phyloP scores from a whole-genome alignment of 2,797 vertebrate species.

The Rousettus madagascariensis region DNA sequence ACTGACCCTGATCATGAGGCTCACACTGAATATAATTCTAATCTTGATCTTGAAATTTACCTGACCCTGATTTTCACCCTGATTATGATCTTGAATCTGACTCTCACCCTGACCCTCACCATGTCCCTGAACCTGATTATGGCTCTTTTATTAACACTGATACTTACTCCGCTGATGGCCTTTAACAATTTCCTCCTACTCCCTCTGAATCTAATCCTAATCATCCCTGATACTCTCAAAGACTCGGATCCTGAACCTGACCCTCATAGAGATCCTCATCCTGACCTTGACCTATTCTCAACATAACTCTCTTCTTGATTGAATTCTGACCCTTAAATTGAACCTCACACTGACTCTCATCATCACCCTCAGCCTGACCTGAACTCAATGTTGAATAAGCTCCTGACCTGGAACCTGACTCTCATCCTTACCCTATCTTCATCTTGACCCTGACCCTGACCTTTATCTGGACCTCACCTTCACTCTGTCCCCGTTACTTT shows the following conservation, averaged over 20 bases:
- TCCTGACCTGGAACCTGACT: background rate
- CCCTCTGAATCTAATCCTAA: background rate
- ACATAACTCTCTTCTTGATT: too few relatives aligned
- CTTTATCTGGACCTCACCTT: too few relatives aligned
- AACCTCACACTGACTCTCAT: background rate
- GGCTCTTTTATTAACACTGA: background rate
- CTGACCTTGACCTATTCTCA: background rate
- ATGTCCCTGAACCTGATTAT: background rate
- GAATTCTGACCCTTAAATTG: background rate
- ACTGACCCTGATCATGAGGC: background rate
- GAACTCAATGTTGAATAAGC: too few relatives aligned
- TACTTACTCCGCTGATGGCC: background rate
- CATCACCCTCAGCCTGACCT: too few relatives aligned
- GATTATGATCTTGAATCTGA: background rate
- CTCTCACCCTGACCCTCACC: background rate
- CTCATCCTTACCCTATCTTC: background rate
- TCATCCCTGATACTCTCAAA: background rate
- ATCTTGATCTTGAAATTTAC: background rate
- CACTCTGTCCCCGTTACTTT: too few relatives aligned
- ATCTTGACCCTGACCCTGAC: background rate
- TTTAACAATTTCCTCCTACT: background rate
- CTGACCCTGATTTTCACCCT: background rate
- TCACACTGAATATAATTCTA: background rate
- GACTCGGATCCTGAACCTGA: background rate
- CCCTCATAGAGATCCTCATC: background rate